Conservation (phyloP, 2,797 vertebrate species). For the Urophycis tenuis region DNA sequence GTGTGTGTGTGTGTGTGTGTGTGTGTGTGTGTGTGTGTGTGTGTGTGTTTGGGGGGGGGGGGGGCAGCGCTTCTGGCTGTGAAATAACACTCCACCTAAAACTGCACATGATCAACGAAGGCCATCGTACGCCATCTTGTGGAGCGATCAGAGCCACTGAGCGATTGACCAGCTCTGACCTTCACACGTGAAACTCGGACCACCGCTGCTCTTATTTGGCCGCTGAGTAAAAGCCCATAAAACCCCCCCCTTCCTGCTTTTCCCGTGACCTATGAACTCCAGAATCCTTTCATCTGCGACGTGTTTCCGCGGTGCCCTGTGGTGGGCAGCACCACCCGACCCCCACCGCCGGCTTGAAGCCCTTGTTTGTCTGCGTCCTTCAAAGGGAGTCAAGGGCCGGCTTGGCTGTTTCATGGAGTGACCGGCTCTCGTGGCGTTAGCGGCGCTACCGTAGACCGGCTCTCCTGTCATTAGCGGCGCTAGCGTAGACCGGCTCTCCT, state of each 20-base stretch:
- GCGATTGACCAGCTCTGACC: not conserved
- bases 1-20: no score
- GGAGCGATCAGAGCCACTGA: not conserved
- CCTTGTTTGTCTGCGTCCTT: conserved; percentile 60
- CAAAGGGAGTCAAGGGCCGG: conserved; percentile 53
- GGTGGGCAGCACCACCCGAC: conserved; percentile 40
- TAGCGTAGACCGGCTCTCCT: no score
- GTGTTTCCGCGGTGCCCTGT: not conserved
- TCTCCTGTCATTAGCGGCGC: no score
- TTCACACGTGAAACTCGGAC: conserved; percentile 3
- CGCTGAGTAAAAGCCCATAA: not conserved
- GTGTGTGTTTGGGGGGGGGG: no score
- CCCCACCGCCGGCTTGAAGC: conserved; percentile 56
- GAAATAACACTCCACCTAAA: not conserved
- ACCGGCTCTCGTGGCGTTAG: conserved; percentile 20
- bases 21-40: no score
- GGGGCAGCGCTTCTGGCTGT: not conserved
- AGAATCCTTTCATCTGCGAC: conserved; percentile 30
- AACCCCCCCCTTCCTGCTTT: conserved; percentile 22
- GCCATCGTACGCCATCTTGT: not conserved
- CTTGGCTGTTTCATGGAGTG: conserved; percentile 48
- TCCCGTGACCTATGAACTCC: conserved; percentile 36
- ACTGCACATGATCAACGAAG: not conserved
- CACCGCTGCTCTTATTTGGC: conserved; percentile 26
- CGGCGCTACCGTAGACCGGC: not conserved